A percentile compares a stretch with the other conserved stretches of the same genome.
Conservation (phyloP, 2,888 invertebrate species). For the Xanthia togata region DNA sequence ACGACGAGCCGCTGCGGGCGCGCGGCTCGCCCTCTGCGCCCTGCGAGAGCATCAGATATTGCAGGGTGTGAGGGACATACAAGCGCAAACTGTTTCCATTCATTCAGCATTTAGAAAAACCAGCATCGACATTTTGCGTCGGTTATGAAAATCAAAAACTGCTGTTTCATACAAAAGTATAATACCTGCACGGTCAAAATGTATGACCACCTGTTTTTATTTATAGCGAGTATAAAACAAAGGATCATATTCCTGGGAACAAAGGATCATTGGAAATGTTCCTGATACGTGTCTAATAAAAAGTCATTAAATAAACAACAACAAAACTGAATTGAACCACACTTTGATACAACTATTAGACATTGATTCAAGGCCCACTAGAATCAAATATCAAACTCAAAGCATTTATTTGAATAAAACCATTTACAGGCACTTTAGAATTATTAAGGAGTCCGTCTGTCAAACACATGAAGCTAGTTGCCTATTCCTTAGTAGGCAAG, state of each 20-base stretch:
- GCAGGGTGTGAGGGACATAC: not conserved
- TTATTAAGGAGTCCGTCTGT: not conserved
- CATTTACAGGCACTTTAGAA: not conserved
- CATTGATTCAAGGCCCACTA: no score
- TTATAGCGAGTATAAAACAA: no score
- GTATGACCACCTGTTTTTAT: not conserved
- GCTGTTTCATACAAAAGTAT: not conserved
- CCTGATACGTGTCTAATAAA: not conserved
- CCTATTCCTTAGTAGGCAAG: not conserved
- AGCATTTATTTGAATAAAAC: not conserved
- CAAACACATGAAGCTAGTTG: not conserved
- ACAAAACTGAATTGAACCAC: not conserved
- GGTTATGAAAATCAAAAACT: not conserved
- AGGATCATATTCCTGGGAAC: not conserved
- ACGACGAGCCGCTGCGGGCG: slow-evolving; percentile 76
- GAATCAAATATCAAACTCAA: no score
- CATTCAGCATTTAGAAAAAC: not conserved
- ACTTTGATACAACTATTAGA: not conserved
- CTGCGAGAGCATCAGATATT: slow-evolving; percentile 57
- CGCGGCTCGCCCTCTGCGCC: slow-evolving; percentile 72
- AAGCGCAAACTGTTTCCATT: not conserved
- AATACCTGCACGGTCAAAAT: not conserved
- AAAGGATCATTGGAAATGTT: not conserved
- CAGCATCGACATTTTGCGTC: no score
- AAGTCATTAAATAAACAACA: not conserved